Percentiles rank a stretch among this genome's conserved stretches.
phyloP scores from a whole-genome alignment of 2,888 invertebrate genomes.

The Zhengitettix transpicula region DNA sequence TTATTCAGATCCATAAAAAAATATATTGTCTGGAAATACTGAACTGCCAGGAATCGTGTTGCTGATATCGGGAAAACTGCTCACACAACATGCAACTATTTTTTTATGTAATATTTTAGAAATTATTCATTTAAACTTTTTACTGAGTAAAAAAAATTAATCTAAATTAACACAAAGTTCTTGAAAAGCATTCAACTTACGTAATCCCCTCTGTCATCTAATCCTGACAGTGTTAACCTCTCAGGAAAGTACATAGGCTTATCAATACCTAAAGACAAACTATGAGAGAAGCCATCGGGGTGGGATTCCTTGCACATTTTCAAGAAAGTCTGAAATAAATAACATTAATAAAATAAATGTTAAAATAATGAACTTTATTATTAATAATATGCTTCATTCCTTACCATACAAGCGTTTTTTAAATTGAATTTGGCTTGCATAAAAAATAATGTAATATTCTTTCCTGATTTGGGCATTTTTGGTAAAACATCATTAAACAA shows the following conservation, averaged over 20 bases:
- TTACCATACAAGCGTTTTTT: conserved; percentile 16
- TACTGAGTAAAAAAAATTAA: no score
- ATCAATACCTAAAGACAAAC: background rate
- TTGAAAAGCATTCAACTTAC: no score
- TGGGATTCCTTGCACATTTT: background rate
- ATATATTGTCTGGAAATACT: no score
- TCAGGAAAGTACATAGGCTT: conserved; percentile 1
- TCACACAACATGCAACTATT: no score
- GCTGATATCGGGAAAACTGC: no score
- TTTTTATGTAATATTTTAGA: no score
- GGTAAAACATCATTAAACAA: conserved; percentile 15
- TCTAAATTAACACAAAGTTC: no score
- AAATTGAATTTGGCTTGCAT: conserved; percentile 17
- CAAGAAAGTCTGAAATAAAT: background rate
- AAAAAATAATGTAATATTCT: conserved; percentile 16
- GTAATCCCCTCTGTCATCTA: background rate
- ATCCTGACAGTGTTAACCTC: background rate
- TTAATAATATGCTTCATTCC: background rate
- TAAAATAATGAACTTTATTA: background rate
- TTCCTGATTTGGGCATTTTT: conserved; percentile 14
- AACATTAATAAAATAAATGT: background rate
- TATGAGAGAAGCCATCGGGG: background rate
- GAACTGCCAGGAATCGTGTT: no score
- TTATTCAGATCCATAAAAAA: no score
- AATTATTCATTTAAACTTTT: no score